Conservation (phyloP, 2,797 vertebrate genomes). For the Coluber constrictor region DNA sequence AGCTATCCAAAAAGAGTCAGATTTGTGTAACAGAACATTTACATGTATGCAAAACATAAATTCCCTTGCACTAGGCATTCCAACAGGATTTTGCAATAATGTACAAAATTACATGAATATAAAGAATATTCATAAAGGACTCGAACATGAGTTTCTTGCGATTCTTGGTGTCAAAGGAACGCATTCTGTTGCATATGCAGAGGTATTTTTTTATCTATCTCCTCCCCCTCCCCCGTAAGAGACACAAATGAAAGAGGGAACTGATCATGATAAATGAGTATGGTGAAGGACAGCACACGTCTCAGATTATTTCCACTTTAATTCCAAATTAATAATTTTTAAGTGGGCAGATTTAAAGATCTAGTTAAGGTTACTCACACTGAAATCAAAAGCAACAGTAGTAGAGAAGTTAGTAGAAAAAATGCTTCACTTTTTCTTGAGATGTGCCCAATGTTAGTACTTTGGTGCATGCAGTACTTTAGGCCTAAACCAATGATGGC, state of each 20-base stretch:
- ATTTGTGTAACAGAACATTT: neutral
- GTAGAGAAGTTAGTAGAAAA: neutral
- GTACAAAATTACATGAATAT: neutral
- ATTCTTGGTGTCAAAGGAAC: neutral
- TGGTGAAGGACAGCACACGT: too few relatives aligned
- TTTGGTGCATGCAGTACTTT: neutral
- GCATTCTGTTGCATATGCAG: neutral
- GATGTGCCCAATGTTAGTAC: neutral
- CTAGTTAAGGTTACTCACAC: neutral
- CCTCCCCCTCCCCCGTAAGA: neutral
- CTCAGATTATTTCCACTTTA: neutral
- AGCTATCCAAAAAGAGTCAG: neutral
- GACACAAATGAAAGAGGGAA: neutral
- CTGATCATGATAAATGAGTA: neutral
- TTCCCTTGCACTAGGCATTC: neutral
- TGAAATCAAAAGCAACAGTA: neutral
- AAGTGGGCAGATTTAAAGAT: neutral
- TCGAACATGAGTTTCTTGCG: neutral
- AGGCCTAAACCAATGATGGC: neutral
- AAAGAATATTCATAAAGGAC: neutral
- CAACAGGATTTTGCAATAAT: too few relatives aligned
- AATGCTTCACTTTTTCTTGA: neutral
- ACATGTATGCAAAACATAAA: neutral
- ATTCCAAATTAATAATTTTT: neutral
- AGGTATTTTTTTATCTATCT: neutral